Evolutionary conservation across 2,797 vertebrate genomes (phyloP), one percentile per base, ranked within the genome.

Genomic region (Simalia tracyae): DNA sequence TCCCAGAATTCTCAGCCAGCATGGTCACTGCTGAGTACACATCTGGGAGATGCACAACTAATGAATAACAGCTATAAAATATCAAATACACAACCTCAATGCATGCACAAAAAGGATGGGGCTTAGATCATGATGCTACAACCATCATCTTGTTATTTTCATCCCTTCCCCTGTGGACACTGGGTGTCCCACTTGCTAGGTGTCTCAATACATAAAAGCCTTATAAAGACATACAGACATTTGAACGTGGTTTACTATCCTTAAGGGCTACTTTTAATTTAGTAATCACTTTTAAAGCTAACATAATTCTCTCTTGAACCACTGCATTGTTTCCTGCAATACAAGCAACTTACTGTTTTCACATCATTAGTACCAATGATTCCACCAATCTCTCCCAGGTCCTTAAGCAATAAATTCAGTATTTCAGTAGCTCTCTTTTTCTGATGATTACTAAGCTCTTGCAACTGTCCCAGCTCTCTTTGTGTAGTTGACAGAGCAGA

Each of bases 361-460:
- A 99, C 98, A 3, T 99, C 99, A 0, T 98, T 98, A 93, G 98
- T 99, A 8, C 99, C 98, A 2, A 99, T 98, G 91, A 99, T 97
- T 0, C 97, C 96, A 12, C 99, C 99, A 0, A 99, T 98, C 96
- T 99, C 99, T 1, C 97, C 98, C 93, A 99, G 97, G 89, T 99
- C 99, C 96, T 98, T 98, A 31, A 99, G 97, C 92, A 99, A 97
- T 95, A 99, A 96, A 90, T 97, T 98, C 87, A 99, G 95, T 94
- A 99, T 99, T 95, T 99, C 99, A 0, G 98, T 98, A 0, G 98
- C 98, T 93, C 99, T 97, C 96, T 98, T 99, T 96, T 98, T 99
- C 93, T 99, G 98, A 94, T 99, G 99, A 91, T 98, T 98, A 93
- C 98, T 99, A 89, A 99, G 96, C 91, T 99, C 99, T 96, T 99